A percentile compares a stretch with the other conserved stretches of the same genome.
Evolutionary conservation across 2,113 vertebrate genomes (phyloP).

Genomic region (Siphamia tubifer): DNA sequence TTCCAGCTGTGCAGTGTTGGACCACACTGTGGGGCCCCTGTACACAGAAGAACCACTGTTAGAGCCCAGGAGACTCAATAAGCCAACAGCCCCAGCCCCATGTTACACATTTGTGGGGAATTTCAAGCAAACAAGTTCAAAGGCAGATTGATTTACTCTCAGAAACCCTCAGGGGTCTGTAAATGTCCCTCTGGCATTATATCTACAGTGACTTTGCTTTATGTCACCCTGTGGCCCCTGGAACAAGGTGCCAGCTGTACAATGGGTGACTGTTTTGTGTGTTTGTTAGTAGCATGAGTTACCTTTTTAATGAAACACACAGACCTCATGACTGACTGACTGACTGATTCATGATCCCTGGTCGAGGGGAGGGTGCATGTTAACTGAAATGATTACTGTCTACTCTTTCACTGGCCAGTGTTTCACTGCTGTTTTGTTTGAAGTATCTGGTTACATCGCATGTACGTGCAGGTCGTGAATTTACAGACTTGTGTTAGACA

Average conservation of each 20-base stretch:
- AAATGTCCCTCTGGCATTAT: conserved; percentile 28
- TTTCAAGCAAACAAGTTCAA: conserved; percentile 77
- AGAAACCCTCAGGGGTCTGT: conserved; percentile 36
- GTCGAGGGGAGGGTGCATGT: conserved; percentile 21
- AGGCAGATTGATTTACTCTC: conserved; percentile 22
- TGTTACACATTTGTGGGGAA: conserved; percentile 72
- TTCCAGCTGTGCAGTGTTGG: conserved; percentile 71
- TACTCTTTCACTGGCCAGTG: conserved; percentile 50
- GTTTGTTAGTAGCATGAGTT: conserved; percentile 23
- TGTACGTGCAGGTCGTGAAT: conserved; percentile 37
- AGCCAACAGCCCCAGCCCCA: conserved; percentile 44
- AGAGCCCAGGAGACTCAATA: not conserved
- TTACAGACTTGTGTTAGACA: conserved; percentile 21
- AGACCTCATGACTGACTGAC: conserved; percentile 28
- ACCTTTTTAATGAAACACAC: conserved; percentile 24
- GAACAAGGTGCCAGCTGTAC: conserved; percentile 42
- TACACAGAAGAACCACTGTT: conserved; percentile 76
- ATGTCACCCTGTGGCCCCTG: conserved; percentile 22
- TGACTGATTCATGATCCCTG: conserved; percentile 49
- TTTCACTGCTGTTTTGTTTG: conserved; percentile 53
- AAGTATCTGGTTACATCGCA: conserved; percentile 55
- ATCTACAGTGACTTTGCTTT: not conserved
- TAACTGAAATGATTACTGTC: conserved; percentile 64
- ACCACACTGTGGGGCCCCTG: conserved; percentile 34
- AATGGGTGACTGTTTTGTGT: conserved; percentile 31